phyloP scores from a whole-genome alignment of 2,797 vertebrate species.

The Melanogrammus aeglefinus region DNA sequence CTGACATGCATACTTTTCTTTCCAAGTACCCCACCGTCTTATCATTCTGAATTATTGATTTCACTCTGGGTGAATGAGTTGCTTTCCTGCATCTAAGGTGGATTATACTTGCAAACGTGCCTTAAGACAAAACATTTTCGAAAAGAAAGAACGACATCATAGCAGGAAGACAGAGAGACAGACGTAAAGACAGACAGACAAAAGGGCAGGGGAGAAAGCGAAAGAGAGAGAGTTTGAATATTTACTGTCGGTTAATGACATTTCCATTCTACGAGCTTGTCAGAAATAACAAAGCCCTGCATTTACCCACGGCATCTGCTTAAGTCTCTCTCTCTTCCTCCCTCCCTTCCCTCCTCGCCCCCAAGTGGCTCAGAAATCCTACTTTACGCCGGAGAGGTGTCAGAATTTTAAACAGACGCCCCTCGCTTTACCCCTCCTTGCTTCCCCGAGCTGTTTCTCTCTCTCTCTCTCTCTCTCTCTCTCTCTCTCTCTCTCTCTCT shows the following conservation, averaged over 20 bases:
- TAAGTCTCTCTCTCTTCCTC: slow-evolving; percentile 73
- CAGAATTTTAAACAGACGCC: slow-evolving; percentile 75
- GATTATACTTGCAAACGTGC: slow-evolving; percentile 64
- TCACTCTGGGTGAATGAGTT: slow-evolving; percentile 47
- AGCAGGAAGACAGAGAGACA: background rate
- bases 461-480: slow-evolving; percentile 39
- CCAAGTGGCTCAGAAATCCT: slow-evolving; percentile 77
- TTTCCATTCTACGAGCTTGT: slow-evolving; percentile 76
- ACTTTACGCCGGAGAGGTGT: slow-evolving; percentile 78
- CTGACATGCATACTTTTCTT: slow-evolving; percentile 34
- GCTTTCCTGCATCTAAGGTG: slow-evolving; percentile 36
- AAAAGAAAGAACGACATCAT: slow-evolving; percentile 55
- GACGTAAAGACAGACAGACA: background rate
- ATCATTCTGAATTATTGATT: slow-evolving; percentile 68
- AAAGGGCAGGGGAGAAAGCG: slow-evolving; percentile 44
- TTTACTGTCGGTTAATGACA: slow-evolving; percentile 77
- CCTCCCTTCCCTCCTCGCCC: slow-evolving; percentile 68
- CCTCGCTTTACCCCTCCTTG: slow-evolving; percentile 69
- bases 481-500: slow-evolving; percentile 40
- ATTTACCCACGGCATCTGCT: slow-evolving; percentile 78
- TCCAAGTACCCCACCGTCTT: slow-evolving; percentile 44
- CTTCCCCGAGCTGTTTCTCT: slow-evolving; percentile 61
- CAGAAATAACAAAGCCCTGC: slow-evolving; percentile 75
- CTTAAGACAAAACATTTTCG: slow-evolving; percentile 71
- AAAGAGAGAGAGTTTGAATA: slow-evolving; percentile 69